phyloP scores from a whole-genome alignment of 2,888 invertebrate species.

The Hyles lineata region DNA sequence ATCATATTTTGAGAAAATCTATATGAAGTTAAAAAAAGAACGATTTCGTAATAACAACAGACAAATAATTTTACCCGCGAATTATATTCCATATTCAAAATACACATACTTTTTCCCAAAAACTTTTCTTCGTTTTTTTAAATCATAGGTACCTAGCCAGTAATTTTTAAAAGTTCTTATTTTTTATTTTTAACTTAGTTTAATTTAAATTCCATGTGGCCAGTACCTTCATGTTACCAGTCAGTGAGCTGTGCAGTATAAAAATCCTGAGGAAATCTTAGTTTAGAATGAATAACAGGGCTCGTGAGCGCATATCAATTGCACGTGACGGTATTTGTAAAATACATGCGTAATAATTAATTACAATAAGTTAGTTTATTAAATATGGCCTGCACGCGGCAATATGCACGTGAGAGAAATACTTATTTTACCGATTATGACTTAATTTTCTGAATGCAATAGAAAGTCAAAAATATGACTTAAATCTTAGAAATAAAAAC shows the following conservation, averaged over 20 bases:
- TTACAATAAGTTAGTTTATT: neutral
- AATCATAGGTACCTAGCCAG: too few relatives aligned
- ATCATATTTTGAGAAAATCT: too few relatives aligned
- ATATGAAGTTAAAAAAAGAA: too few relatives aligned
- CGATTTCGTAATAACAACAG: too few relatives aligned
- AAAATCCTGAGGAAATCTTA: neutral
- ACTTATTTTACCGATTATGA: neutral
- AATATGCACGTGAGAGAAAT: neutral
- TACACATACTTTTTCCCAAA: too few relatives aligned
- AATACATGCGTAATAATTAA: conserved; percentile 15
- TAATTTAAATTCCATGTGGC: too few relatives aligned
- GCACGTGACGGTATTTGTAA: conserved; percentile 9
- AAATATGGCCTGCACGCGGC: neutral
- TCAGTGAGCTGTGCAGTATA: neutral
- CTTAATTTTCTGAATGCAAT: neutral
- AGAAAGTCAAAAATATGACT: neutral
- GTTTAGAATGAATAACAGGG: neutral
- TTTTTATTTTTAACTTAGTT: too few relatives aligned
- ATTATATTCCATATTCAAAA: too few relatives aligned
- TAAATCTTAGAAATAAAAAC: too few relatives aligned
- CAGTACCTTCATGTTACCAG: neutral
- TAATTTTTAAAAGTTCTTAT: too few relatives aligned
- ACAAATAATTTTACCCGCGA: too few relatives aligned
- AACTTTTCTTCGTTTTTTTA: too few relatives aligned
- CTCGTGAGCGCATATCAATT: neutral